A percentile compares a stretch with the other conserved stretches of the same genome.
phyloP scores from a whole-genome alignment of 2,113 vertebrate genomes.

The Laticauda laticaudata region DNA sequence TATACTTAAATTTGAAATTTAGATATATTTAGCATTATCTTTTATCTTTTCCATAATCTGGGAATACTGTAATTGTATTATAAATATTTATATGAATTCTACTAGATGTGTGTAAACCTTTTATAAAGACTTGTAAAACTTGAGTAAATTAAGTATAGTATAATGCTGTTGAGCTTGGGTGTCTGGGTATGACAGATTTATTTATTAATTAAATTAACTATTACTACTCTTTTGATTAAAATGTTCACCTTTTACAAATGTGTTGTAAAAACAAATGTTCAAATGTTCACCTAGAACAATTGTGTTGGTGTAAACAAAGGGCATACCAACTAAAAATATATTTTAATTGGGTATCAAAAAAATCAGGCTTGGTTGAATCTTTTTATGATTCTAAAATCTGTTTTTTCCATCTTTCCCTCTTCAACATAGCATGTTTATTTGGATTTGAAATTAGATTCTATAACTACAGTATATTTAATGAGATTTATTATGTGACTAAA shows the following conservation, averaged over 20 bases:
- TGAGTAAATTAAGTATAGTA: constrained; percentile 18
- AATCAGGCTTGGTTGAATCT: constrained; percentile 10
- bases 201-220: not conserved
- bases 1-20: not conserved
- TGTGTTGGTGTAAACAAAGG: not conserved
- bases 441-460: constrained; percentile 5
- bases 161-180: not conserved
- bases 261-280: no score
- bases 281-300: constrained; percentile 1
- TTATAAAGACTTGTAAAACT: not conserved
- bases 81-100: not conserved
- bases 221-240: not conserved
- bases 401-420: not conserved
- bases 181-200: not conserved
- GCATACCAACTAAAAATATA: not conserved
- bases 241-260: not conserved
- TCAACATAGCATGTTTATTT: not conserved
- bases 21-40: not conserved
- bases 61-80: not conserved
- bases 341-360: constrained; percentile 8
- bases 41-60: not conserved
- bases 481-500: not conserved
- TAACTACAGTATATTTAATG: not conserved
- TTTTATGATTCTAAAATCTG: not conserved
- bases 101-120: not conserved